These are phyloP conservation scores for Agrochola litura DNA, from an alignment of 2,888 invertebrate genomes.

Conservation along the genomic window DNA sequence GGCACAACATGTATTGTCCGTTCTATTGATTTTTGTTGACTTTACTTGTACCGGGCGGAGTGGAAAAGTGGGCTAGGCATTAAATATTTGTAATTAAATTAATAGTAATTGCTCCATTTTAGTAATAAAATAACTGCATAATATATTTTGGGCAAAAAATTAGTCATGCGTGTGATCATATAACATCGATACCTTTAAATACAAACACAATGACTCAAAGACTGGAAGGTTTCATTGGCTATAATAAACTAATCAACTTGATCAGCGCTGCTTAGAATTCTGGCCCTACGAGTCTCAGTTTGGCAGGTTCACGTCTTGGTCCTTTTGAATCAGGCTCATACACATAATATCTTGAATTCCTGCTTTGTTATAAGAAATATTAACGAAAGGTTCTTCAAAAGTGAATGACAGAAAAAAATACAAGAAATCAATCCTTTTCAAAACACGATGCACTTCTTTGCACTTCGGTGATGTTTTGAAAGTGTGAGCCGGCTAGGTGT, in stretches of 20 bases:
- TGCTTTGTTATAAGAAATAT: not conserved
- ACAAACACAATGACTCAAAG: not conserved
- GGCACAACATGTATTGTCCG: constrained; percentile 51
- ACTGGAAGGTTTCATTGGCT: not conserved
- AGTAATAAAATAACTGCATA: not conserved
- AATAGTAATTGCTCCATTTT: not conserved
- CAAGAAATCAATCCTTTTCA: not conserved
- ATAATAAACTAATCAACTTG: not conserved
- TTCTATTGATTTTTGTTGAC: constrained; percentile 64
- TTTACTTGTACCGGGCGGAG: constrained; percentile 19
- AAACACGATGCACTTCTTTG: constrained; percentile 10
- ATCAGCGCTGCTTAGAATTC: not conserved
- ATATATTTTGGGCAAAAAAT: not conserved
- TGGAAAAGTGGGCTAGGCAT: not conserved
- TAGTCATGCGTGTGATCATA: not conserved
- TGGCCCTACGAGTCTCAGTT: not conserved
- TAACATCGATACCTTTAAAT: not conserved
- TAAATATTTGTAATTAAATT: constrained; percentile 10
- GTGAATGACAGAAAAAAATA: not conserved
- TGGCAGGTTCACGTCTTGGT: not conserved
- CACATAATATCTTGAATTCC: not conserved
- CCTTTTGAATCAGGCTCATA: not conserved
- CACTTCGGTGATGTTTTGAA: constrained; percentile 34
- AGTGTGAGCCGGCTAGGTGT: constrained; percentile 29
- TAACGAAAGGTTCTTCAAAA: too few relatives aligned